phyloP scores from a whole-genome alignment of 2,797 vertebrate species.

The Cuniculus paca region DNA sequence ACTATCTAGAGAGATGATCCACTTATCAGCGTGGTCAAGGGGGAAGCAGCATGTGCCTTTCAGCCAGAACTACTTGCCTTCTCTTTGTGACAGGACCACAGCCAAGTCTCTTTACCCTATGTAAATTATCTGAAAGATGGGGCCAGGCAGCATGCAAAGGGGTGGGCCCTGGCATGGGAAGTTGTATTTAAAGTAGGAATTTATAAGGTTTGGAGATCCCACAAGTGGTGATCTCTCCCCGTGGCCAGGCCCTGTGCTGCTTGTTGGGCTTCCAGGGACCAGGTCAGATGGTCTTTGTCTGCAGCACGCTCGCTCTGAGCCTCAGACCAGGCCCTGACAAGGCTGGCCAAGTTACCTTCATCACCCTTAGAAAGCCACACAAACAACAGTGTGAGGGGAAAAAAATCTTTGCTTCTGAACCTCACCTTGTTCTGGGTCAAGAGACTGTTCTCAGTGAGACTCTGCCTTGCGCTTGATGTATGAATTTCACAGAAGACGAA shows the following conservation, averaged over 20 bases:
- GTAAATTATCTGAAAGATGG: not conserved
- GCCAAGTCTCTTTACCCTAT: not conserved
- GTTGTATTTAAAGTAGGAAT: not conserved
- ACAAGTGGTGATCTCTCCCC: not conserved
- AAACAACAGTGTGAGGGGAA: not conserved
- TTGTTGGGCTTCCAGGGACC: not conserved
- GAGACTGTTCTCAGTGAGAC: not conserved
- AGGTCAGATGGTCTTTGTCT: not conserved
- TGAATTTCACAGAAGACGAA: slow-evolving; percentile 51
- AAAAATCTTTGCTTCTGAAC: slow-evolving; percentile 33
- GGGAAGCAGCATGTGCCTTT: not conserved
- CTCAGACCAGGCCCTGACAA: not conserved
- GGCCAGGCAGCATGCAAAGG: not conserved
- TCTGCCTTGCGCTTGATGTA: not conserved
- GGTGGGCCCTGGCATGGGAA: rapidly evolving
- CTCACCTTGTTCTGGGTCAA: not conserved
- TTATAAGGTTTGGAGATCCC: not conserved
- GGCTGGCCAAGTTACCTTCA: not conserved
- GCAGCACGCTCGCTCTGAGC: not conserved
- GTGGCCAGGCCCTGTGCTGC: rapidly evolving
- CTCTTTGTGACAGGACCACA: not conserved
- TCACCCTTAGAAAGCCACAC: slow-evolving; percentile 38
- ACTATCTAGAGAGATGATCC: slow-evolving; percentile 12
- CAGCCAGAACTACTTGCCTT: not conserved
- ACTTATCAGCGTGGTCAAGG: not conserved